Evolutionary conservation across 2,888 invertebrate species (phyloP).

Genomic region (Eretmocerus hayati): DNA sequence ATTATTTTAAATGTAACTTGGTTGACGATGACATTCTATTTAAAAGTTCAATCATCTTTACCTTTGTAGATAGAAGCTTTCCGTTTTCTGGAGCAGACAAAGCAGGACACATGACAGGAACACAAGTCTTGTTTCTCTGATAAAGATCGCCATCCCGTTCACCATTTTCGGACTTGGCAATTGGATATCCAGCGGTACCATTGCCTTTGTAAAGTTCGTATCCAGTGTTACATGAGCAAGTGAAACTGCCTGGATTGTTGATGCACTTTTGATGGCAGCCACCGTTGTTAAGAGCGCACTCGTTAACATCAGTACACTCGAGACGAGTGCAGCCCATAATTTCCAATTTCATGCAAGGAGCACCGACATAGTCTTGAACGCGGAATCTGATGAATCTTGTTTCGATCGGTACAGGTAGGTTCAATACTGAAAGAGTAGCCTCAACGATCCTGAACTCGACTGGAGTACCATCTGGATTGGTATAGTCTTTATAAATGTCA

Average conservation of each 20-base stretch:
- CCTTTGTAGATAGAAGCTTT: constrained; percentile 71
- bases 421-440: constrained; percentile 83
- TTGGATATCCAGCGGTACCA: constrained; percentile 80
- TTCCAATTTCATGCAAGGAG: constrained; percentile 84
- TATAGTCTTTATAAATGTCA: constrained; percentile 83
- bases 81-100: constrained; percentile 78
- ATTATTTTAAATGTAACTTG: too few species aligned
- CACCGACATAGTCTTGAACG: constrained; percentile 75
- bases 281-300: constrained; percentile 78
- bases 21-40: background rate
- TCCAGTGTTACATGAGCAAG: constrained; percentile 85
- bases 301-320: constrained; percentile 84
- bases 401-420: constrained; percentile 85
- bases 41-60: constrained; percentile 23
- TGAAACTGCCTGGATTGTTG: constrained; percentile 79
- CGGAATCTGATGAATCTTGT: constrained; percentile 81
- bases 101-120: constrained; percentile 82
- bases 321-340: constrained; percentile 87
- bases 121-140: constrained; percentile 90
- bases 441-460: constrained; percentile 87
- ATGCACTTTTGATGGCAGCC: constrained; percentile 91
- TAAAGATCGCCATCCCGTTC: constrained; percentile 81
- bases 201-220: constrained; percentile 81
- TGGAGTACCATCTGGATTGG: constrained; percentile 86
- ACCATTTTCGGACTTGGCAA: constrained; percentile 79